phyloP scores from a whole-genome alignment of 2,113 vertebrate species.

The Pristiophorus japonicus region DNA sequence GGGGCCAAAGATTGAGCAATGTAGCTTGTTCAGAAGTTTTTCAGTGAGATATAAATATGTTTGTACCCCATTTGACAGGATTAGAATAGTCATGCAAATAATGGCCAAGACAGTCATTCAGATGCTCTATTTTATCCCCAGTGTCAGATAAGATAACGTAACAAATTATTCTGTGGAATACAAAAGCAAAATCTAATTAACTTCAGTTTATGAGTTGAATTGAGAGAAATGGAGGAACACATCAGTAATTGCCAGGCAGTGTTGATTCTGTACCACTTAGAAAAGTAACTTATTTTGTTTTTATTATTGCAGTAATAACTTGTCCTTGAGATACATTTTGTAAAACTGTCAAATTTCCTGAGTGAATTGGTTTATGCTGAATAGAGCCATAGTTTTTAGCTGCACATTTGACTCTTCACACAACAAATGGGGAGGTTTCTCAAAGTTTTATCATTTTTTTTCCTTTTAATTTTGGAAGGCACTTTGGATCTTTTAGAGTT shows the following conservation, averaged over 20 bases:
- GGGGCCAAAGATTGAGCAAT: not conserved
- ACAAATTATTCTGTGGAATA: no score
- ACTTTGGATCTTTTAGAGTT: conserved; percentile 49
- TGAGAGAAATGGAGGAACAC: not conserved
- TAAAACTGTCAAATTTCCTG: conserved; percentile 41
- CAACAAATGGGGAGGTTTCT: not conserved
- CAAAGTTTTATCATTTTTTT: not conserved
- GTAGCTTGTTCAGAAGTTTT: not conserved
- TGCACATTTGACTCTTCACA: not conserved
- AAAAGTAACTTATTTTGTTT: not conserved
- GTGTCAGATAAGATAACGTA: not conserved
- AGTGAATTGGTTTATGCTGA: conserved; percentile 39
- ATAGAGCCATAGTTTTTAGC: not conserved
- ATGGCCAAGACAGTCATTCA: not conserved
- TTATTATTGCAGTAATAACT: not conserved
- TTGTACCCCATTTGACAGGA: not conserved
- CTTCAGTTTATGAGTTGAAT: not conserved
- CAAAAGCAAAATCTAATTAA: not conserved
- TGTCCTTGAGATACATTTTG: conserved; percentile 43
- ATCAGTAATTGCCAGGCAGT: not conserved
- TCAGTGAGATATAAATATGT: not conserved
- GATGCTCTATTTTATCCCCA: not conserved
- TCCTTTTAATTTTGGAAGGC: conserved; percentile 32
- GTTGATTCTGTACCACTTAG: not conserved
- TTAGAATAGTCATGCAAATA: not conserved